Conservation (phyloP, 2,113 vertebrate species). For the Circaetus gallicus region DNA sequence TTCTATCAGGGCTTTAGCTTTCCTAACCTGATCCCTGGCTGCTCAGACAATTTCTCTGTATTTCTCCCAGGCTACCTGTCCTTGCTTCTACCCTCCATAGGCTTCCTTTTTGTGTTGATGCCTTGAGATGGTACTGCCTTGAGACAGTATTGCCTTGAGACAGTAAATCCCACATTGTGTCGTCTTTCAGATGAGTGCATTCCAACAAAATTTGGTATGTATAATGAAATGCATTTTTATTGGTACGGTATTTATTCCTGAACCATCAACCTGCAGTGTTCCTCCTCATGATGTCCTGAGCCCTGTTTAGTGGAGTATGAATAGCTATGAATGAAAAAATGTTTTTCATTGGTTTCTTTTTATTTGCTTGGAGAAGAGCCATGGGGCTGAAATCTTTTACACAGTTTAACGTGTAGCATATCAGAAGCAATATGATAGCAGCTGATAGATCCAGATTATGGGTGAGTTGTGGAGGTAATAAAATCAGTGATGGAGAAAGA, state of each 20-base stretch:
- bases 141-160: not conserved
- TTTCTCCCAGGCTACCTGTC: too few relatives aligned
- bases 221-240: not conserved
- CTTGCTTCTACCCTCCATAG: too few relatives aligned
- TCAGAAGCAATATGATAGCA: not conserved
- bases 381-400: not conserved
- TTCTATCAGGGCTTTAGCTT: too few relatives aligned
- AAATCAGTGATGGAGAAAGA: conserved; percentile 18
- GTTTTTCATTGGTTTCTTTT: not conserved
- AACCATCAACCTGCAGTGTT: not conserved
- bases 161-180: not conserved
- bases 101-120: too few relatives aligned
- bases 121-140: too few relatives aligned
- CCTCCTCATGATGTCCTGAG: not conserved
- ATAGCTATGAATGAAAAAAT: not conserved
- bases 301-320: not conserved
- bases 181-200: not conserved
- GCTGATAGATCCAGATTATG: not conserved
- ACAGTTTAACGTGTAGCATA: not conserved
- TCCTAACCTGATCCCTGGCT: too few relatives aligned
- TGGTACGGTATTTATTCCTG: not conserved
- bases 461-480: conserved; percentile 10
- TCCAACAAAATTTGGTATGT: not conserved
- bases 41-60: too few relatives aligned
- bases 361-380: conserved; percentile 1